Base-by-base conservation (phyloP, 2,113 vertebrate species). In the Piaya cayana region DNA sequence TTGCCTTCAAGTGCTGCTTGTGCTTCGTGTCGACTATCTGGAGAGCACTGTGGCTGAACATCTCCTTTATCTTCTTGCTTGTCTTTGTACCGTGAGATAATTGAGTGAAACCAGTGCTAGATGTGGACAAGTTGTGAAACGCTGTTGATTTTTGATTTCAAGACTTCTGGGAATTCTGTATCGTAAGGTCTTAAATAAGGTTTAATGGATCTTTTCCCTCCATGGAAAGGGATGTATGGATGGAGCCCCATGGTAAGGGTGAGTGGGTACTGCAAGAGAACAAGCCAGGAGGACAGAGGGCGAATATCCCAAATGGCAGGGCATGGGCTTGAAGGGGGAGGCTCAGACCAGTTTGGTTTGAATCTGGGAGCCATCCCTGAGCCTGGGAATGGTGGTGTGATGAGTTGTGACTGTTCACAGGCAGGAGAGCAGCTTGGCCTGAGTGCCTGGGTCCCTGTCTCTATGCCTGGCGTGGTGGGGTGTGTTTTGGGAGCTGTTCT, bases 211-310 rank as follows among this genome's bases (percentile, higher is more conserved):
- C 21, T 9, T 8, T 5, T 26, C 15, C 43, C 5, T 29, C 6
- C 36, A 4, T 63, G 30, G 34, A 49, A 23, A 18, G 43, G 39
- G 37, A 8, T 8, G 5, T 19, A 8, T 1, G 2, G 1, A 0
- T 32, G 70, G 22, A 71, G 59, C 8, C 34, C 23, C 8, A 1
- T 7, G 26, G 32, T 2, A 4, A 60, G 34, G 53, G 14, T 59
- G 26, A 39, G 45, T 0, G 1, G 53, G 39, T 56, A 62, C 47
- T 1, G 2, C 5, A 23, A 52, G 14, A 53, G 18, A 23, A 23
- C 0, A 4, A 29, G 56, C 8, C 2, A 5, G 45, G 60, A 64
- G 6, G 50, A 26, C 22, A 20, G 26, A 49, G 9, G 18, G 5
- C 10, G 9, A 47, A 25, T 34, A 23, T 26, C n/a, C 11, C 25